phyloP scores from a whole-genome alignment of 2,888 invertebrate genomes.

The Ischnus inquisitorius region DNA sequence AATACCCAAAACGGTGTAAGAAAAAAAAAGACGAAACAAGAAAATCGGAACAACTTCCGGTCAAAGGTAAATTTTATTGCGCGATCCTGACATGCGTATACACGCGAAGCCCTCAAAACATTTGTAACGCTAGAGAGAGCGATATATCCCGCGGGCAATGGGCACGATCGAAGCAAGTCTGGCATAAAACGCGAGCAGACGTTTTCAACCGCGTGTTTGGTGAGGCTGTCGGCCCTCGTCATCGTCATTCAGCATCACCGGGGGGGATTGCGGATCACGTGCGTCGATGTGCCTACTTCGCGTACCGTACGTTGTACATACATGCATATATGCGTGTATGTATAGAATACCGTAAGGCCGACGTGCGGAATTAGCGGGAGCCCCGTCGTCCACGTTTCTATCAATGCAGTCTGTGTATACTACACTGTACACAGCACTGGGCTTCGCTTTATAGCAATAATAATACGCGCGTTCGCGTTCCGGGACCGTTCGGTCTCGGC shows the following conservation, averaged over 20 bases:
- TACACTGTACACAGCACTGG: constrained; percentile 9
- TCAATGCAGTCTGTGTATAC: constrained; percentile 27
- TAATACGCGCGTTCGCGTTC: constrained; percentile 30
- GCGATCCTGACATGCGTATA: constrained; percentile 46
- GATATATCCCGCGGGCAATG: constrained; percentile 24
- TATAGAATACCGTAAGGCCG: constrained; percentile 34
- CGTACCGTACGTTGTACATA: constrained; percentile 34
- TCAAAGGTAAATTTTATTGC: constrained; percentile 65
- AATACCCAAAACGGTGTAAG: constrained; percentile 30
- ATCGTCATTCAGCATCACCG: constrained; percentile 81
- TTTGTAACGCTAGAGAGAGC: constrained; percentile 30
- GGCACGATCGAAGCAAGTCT: constrained; percentile 74
- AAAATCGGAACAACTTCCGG: constrained; percentile 71
- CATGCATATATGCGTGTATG: constrained; percentile 12
- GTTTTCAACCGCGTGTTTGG: constrained; percentile 84
- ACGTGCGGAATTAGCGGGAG: constrained; percentile 53
- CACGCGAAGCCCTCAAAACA: constrained; percentile 44
- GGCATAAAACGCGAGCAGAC: constrained; percentile 84
- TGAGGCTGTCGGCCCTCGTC: constrained; percentile 84
- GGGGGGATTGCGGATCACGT: constrained; percentile 69
- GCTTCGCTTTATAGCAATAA: constrained; percentile 32
- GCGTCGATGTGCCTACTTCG: constrained; percentile 72
- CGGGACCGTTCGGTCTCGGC: constrained; percentile 14
- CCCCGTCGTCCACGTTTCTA: constrained; percentile 51
- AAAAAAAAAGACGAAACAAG: constrained; percentile 43